These are phyloP conservation scores for Bolinopsis microptera DNA, from an alignment of 37 sponge, comb jelly and placozoan species.

Conservation along the genomic window DNA sequence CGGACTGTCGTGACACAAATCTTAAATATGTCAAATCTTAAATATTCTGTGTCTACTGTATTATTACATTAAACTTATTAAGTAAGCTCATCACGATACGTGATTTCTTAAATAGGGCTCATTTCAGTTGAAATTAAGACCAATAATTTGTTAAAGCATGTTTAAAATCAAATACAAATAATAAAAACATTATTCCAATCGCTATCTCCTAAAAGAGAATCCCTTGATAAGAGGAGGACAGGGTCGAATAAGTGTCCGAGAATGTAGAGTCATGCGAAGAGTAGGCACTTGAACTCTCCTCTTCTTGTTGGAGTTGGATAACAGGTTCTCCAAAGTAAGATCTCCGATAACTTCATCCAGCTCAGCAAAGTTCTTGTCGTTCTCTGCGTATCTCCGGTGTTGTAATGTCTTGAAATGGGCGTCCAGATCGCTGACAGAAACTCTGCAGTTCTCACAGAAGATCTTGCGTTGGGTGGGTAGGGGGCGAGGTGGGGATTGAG, in stretches of 20 bases:
- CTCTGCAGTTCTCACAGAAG: constrained; percentile 62
- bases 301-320: constrained; percentile 27
- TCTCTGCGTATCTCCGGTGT: constrained; percentile 37
- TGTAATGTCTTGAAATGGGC: constrained; percentile 7
- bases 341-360: constrained; percentile 57
- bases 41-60: too few species aligned
- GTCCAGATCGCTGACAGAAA: constrained; percentile 34
- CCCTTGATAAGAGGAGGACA: not conserved
- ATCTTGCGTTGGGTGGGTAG: constrained; percentile 13
- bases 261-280: not conserved
- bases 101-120: too few species aligned
- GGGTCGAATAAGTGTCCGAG: not conserved
- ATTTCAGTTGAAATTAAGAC: too few species aligned
- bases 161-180: too few species aligned
- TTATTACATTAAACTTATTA: too few species aligned
- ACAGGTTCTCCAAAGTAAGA: constrained; percentile 19
- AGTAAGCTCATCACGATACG: too few species aligned
- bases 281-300: not conserved
- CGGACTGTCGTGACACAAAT: too few species aligned
- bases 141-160: too few species aligned
- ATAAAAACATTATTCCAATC: too few species aligned
- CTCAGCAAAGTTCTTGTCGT: constrained; percentile 46
- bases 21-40: too few species aligned
- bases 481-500: not conserved
- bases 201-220: not conserved